Conservation (phyloP, 2,888 invertebrate species). For the Drosophila mimica region DNA sequence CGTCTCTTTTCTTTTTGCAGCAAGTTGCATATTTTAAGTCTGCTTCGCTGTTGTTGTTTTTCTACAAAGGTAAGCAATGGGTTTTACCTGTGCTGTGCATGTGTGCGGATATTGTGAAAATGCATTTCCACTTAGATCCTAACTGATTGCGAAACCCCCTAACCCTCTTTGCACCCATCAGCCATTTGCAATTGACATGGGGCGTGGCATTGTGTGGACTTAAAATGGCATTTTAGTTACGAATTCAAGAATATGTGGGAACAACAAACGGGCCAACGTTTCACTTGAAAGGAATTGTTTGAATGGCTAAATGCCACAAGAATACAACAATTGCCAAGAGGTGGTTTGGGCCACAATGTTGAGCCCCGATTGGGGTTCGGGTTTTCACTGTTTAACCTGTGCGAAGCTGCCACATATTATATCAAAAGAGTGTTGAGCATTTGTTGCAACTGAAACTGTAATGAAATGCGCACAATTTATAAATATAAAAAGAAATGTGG, state of each 20-base stretch:
- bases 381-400: constrained; percentile 9
- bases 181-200: constrained; percentile 59
- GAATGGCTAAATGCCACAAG: constrained; percentile 27
- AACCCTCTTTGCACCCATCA: neutral
- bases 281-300: constrained; percentile 50
- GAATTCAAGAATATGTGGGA: constrained; percentile 27
- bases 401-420: neutral
- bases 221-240: constrained; percentile 59
- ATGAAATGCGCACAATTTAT: neutral
- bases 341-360: constrained; percentile 8
- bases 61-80: constrained; percentile 14
- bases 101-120: constrained; percentile 76
- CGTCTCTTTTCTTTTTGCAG: constrained; percentile 17
- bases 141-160: constrained; percentile 56
- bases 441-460: neutral
- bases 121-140: constrained; percentile 78
- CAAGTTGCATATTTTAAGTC: constrained; percentile 73
- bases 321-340: constrained; percentile 9
- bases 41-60: constrained; percentile 54
- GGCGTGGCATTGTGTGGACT: constrained; percentile 63
- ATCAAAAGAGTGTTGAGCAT: constrained; percentile 15
- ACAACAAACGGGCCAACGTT: constrained; percentile 20
- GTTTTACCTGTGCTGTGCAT: constrained; percentile 28
- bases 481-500: neutral
- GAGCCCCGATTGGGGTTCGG: neutral